These are phyloP conservation scores for Caenorhabditis panamensis DNA, from an alignment of 2,888 invertebrate genomes.

Conservation along the genomic window DNA sequence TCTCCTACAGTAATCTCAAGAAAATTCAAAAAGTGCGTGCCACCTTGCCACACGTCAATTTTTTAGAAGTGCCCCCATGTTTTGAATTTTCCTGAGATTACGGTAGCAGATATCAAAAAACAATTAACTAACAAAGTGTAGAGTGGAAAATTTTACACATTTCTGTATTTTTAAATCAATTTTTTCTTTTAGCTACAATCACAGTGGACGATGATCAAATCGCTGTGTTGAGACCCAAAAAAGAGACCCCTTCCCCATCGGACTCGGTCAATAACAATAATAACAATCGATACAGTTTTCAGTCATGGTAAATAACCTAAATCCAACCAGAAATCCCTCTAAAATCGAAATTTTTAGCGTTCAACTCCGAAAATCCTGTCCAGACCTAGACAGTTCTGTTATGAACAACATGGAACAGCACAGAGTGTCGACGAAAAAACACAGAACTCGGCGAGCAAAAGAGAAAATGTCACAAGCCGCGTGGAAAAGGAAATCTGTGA, in stretches of 20 bases:
- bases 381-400: conserved; percentile 61
- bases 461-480: conserved; percentile 64
- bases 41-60: too few relatives aligned
- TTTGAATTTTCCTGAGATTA: too few relatives aligned
- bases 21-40: too few relatives aligned
- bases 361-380: conserved; percentile 70
- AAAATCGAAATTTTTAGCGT: too few relatives aligned
- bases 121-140: too few relatives aligned
- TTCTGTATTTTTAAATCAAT: background rate
- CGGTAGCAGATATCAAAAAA: too few relatives aligned
- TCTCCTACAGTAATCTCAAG: too few relatives aligned
- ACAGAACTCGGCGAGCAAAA: conserved; percentile 61
- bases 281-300: conserved; percentile 59
- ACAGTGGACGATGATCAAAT: conserved; percentile 58
- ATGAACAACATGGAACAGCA: conserved; percentile 57
- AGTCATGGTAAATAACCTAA: conserved; percentile 56
- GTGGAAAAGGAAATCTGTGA: conserved; percentile 62
- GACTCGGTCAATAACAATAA: conserved; percentile 31
- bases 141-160: too few relatives aligned
- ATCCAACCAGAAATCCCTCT: too few relatives aligned
- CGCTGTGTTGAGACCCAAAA: conserved; percentile 46
- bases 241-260: too few relatives aligned
- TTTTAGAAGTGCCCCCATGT: too few relatives aligned
- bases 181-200: conserved; percentile 63
- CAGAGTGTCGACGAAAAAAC: conserved; percentile 51